Conservation (phyloP, 2,888 invertebrate genomes). For the Malachius bipustulatus region DNA sequence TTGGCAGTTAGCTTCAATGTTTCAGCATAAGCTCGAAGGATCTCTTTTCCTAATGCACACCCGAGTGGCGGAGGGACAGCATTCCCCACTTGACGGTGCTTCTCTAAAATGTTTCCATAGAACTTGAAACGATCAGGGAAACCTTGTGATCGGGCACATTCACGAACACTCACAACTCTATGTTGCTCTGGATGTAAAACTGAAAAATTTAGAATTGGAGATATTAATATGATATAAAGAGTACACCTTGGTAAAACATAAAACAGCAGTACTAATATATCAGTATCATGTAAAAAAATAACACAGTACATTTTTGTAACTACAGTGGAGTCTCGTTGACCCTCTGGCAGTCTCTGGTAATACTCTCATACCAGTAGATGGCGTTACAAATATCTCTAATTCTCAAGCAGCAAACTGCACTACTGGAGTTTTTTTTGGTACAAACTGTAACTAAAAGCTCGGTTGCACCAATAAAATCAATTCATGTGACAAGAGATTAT, state of each 20-base stretch:
- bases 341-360: no score
- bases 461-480: no score
- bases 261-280: background rate
- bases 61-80: slow-evolving; percentile 80
- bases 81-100: slow-evolving; percentile 77
- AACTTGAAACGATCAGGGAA: slow-evolving; percentile 69
- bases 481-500: no score
- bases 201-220: slow-evolving; percentile 19
- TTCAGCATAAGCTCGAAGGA: slow-evolving; percentile 42
- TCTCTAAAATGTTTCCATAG: slow-evolving; percentile 62
- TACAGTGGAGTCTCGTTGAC: no score
- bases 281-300: background rate
- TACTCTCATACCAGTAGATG: no score
- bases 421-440: no score
- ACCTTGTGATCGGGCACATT: slow-evolving; percentile 79
- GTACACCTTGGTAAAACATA: no score
- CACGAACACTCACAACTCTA: slow-evolving; percentile 74
- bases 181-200: slow-evolving; percentile 71
- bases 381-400: no score
- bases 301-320: no score
- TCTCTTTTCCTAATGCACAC: slow-evolving; percentile 62
- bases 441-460: no score
- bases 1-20: background rate
- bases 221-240: background rate
- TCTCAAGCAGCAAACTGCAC: no score